Conservation (phyloP, 2,888 invertebrate genomes). For the Lacanobia oleracea region DNA sequence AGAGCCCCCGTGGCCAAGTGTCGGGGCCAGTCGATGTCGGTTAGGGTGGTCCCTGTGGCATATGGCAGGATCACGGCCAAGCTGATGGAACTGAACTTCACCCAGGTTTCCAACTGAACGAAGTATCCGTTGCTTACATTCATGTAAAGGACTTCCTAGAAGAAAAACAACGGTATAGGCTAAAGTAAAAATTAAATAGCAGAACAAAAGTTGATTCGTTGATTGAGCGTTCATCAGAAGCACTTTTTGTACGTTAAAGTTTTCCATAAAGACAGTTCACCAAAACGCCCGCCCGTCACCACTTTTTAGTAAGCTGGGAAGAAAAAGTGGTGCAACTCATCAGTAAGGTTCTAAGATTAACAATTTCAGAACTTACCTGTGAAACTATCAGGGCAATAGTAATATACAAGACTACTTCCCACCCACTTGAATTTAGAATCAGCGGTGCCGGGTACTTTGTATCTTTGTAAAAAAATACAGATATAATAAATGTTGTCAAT, state of each 20-base stretch:
- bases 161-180: slow-evolving; percentile 9
- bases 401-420: slow-evolving; percentile 48
- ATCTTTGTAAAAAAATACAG: slow-evolving; percentile 58
- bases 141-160: slow-evolving; percentile 87
- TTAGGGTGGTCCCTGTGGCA: not conserved
- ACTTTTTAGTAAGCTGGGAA: too few species aligned
- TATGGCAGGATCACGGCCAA: slow-evolving; percentile 79
- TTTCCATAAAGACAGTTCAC: too few species aligned
- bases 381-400: slow-evolving; percentile 44
- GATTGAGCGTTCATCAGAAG: not conserved
- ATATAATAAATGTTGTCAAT: slow-evolving; percentile 79
- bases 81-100: slow-evolving; percentile 85
- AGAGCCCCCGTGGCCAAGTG: slow-evolving; percentile 88
- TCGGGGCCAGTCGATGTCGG: slow-evolving; percentile 78
- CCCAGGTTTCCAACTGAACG: slow-evolving; percentile 87
- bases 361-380: slow-evolving; percentile 47
- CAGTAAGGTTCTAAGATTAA: too few species aligned
- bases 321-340: too few species aligned
- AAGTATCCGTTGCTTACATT: slow-evolving; percentile 84
- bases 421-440: slow-evolving; percentile 34
- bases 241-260: too few species aligned
- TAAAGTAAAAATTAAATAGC: not conserved
- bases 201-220: not conserved
- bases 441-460: slow-evolving; percentile 21
- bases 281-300: too few species aligned